phyloP scores from a whole-genome alignment of 2,797 vertebrate species.

The Amblyraja radiata region DNA sequence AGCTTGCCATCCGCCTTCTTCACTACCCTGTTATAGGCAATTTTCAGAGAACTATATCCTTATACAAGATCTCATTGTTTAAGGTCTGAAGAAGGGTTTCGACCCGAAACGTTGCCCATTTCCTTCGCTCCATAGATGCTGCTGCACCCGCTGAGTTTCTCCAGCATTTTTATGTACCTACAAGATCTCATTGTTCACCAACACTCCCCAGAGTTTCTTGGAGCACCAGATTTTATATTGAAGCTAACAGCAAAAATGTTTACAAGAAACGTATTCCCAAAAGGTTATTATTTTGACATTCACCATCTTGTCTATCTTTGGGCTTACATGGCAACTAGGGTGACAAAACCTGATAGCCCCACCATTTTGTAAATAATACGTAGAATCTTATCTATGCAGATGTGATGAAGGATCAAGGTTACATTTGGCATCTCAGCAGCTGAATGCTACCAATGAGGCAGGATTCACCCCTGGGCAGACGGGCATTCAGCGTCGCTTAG shows the following conservation, averaged over 20 bases:
- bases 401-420: neutral
- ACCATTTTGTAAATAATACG: neutral
- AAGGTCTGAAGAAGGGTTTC: too few relatives aligned
- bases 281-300: neutral
- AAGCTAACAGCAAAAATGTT: neutral
- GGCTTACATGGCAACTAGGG: neutral
- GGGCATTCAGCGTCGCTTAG: neutral
- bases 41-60: too few relatives aligned
- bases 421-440: neutral
- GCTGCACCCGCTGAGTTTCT: too few relatives aligned
- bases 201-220: too few relatives aligned
- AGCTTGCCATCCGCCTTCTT: too few relatives aligned
- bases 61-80: too few relatives aligned
- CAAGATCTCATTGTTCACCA: too few relatives aligned
- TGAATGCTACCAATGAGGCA: neutral
- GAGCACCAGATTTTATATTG: too few relatives aligned
- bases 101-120: too few relatives aligned
- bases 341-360: neutral
- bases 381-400: neutral
- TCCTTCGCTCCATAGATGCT: too few relatives aligned
- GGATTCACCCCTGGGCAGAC: neutral
- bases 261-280: neutral
- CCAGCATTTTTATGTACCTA: too few relatives aligned
- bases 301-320: neutral
- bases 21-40: too few relatives aligned